Percentiles rank a stretch among this genome's conserved stretches.
phyloP scores from a whole-genome alignment of 1,140 invertebrate species.

The Gonioctena quinquepunctata region DNA sequence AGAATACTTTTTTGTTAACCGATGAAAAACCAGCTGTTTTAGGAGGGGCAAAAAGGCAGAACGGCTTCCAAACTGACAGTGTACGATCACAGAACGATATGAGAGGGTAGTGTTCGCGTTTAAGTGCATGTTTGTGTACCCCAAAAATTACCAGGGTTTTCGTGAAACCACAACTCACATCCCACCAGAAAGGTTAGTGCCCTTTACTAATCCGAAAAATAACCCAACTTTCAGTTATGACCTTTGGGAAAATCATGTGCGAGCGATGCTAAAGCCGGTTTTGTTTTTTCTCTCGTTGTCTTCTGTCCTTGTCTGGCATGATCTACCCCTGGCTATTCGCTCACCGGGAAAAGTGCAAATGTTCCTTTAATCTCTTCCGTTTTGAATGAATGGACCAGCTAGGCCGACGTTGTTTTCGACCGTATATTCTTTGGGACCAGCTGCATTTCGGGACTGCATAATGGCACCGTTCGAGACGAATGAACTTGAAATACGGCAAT shows the following conservation, averaged over 20 bases:
- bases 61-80: slow-evolving; percentile 29
- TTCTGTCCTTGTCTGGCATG: not conserved
- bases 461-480: not conserved
- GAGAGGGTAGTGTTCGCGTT: slow-evolving; percentile 32
- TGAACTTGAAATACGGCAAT: not conserved
- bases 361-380: not conserved
- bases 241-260: slow-evolving; percentile 11
- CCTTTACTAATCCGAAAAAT: not conserved
- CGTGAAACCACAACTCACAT: slow-evolving; percentile 10
- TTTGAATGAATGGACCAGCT: not conserved
- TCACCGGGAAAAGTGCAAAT: not conserved
- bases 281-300: slow-evolving; percentile 15
- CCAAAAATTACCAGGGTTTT: slow-evolving; percentile 9
- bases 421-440: no score
- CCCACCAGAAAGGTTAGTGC: slow-evolving; percentile 12
- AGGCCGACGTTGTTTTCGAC: no score
- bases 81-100: slow-evolving; percentile 30
- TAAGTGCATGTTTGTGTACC: slow-evolving; percentile 22
- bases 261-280: slow-evolving; percentile 19
- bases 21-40: slow-evolving; percentile 24
- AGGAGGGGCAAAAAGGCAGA: slow-evolving; percentile 31
- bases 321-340: not conserved
- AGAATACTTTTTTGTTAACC: not conserved
- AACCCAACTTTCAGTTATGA: slow-evolving; percentile 25
- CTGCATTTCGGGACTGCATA: no score